phyloP scores from a whole-genome alignment of 2,797 vertebrate genomes.

The Anas georgica region DNA sequence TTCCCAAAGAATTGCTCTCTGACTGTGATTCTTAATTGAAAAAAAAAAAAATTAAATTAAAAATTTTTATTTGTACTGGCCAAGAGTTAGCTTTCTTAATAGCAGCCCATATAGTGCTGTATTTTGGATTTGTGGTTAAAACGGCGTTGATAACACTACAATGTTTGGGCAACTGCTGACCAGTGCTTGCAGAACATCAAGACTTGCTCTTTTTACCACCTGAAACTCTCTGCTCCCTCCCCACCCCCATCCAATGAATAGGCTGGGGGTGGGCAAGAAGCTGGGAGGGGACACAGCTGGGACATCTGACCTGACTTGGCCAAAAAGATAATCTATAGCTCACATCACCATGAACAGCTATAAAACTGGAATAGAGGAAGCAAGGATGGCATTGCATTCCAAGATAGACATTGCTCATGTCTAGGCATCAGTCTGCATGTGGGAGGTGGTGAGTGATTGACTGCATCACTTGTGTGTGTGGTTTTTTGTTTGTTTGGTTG shows the following conservation, averaged over 20 bases:
- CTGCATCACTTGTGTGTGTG: neutral
- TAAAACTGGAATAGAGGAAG: neutral
- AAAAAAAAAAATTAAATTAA: neutral
- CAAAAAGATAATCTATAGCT: neutral
- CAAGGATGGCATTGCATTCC: neutral
- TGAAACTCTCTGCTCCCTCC: neutral
- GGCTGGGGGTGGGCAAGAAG: neutral
- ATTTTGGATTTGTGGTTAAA: neutral
- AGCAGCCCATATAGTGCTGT: neutral
- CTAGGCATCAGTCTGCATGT: neutral
- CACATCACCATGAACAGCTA: neutral
- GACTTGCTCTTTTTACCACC: neutral
- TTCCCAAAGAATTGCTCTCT: neutral
- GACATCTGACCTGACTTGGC: neutral
- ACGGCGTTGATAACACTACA: neutral
- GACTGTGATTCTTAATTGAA: neutral
- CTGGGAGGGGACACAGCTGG: neutral
- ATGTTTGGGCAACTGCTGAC: neutral
- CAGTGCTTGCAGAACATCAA: neutral
- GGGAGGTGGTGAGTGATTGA: neutral
- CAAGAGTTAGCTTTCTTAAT: neutral
- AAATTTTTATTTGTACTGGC: neutral
- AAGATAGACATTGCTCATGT: neutral
- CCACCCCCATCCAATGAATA: neutral
- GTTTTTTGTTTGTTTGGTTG: no score